Evolutionary conservation across 2,888 invertebrate species (phyloP).

Genomic region (Mylabris sibirica): DNA sequence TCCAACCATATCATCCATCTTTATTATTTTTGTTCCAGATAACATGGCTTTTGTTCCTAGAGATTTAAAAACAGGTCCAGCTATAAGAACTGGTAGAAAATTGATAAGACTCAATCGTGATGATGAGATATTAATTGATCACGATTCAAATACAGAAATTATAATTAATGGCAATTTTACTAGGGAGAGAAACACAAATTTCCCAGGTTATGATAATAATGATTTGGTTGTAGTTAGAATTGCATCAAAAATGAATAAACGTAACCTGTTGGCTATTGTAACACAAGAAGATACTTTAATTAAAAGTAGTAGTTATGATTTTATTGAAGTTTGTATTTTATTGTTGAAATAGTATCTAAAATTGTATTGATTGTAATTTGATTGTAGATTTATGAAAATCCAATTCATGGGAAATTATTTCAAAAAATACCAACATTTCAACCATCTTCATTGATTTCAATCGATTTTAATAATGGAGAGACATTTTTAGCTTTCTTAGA

Average conservation of each 20-base stretch:
- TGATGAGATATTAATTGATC: constrained; percentile 10
- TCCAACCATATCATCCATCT: too few species aligned
- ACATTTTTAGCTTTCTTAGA: constrained; percentile 64
- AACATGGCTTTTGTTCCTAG: constrained; percentile 53
- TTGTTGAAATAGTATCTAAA: neutral
- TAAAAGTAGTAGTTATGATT: constrained; percentile 53
- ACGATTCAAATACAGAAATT: constrained; percentile 39
- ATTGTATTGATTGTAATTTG: constrained; percentile 1
- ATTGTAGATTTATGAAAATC: constrained; percentile 62
- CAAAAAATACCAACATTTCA: constrained; percentile 63
- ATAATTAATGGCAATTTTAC: constrained; percentile 47
- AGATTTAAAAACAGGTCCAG: constrained; percentile 54
- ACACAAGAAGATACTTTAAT: constrained; percentile 53
- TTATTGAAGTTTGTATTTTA: constrained; percentile 54
- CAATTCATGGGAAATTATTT: constrained; percentile 60
- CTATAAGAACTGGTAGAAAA: constrained; percentile 56
- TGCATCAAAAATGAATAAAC: constrained; percentile 48
- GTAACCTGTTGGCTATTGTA: constrained; percentile 58
- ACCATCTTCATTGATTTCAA: constrained; percentile 62
- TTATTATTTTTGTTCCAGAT: constrained; percentile 37
- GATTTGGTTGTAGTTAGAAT: constrained; percentile 56
- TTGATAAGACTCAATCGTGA: constrained; percentile 47
- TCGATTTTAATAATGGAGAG: constrained; percentile 60
- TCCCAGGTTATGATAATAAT: constrained; percentile 50
- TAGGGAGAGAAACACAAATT: constrained; percentile 47